Evolutionary conservation across 1,140 invertebrate species (phyloP).

Genomic region (Sipha flava): DNA sequence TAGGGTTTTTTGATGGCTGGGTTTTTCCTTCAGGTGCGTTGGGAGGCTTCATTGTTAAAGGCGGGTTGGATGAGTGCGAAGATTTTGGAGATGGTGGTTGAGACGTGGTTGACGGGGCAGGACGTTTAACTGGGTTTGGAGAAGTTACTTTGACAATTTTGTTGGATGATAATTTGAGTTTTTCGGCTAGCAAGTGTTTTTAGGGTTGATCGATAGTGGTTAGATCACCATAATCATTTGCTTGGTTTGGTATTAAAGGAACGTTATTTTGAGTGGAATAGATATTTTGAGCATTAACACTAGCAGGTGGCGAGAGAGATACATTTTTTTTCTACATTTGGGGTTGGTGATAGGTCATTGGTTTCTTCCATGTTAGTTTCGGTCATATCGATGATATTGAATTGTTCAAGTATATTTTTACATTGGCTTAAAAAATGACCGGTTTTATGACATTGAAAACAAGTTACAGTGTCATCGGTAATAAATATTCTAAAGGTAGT

Average conservation of each 20-base stretch:
- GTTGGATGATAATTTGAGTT: background rate
- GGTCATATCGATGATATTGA: background rate
- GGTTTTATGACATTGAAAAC: background rate
- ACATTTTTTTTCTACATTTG: background rate
- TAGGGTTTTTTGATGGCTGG: too few relatives aligned
- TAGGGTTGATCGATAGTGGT: background rate
- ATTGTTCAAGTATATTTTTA: background rate
- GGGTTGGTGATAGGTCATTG: background rate
- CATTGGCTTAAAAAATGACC: background rate
- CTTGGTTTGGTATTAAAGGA: background rate
- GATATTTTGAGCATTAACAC: background rate
- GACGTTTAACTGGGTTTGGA: background rate
- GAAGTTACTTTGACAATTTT: background rate
- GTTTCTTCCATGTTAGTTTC: background rate
- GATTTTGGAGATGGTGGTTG: background rate
- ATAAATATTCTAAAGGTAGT: background rate
- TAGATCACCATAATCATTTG: background rate
- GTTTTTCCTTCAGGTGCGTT: background rate
- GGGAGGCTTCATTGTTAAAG: background rate
- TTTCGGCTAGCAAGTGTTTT: background rate
- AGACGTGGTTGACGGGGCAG: background rate
- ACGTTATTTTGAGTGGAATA: background rate
- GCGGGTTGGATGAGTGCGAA: background rate
- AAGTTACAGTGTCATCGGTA: background rate
- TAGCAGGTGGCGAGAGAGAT: background rate